A percentile compares a stretch with the other conserved stretches of the same genome.
These are phyloP conservation scores for Mohoua ochrocephala DNA, from an alignment of 2,113 vertebrate species.

Conservation along the genomic window DNA sequence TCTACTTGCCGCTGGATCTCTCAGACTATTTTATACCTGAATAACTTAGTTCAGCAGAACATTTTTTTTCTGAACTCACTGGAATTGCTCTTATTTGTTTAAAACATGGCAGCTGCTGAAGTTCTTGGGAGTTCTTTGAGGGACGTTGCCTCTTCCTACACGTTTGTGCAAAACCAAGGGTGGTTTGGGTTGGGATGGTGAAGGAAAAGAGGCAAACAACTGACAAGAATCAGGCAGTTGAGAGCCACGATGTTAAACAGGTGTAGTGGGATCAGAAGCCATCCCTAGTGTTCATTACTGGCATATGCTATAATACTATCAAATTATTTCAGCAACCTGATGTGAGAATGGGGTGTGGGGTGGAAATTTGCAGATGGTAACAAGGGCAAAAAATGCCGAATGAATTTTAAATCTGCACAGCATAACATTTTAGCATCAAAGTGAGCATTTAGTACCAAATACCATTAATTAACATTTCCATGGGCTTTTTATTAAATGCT, in stretches of 20 bases:
- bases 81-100: background rate
- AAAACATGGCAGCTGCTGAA: background rate
- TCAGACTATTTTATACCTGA: background rate
- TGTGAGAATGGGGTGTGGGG: constrained; percentile 57
- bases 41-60: background rate
- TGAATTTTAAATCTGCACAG: constrained; percentile 56
- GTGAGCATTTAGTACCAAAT: constrained; percentile 67
- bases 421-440: constrained; percentile 61
- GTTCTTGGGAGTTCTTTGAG: background rate
- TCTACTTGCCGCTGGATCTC: background rate
- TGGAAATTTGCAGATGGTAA: constrained; percentile 59
- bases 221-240: background rate
- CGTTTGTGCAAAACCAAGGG: background rate
- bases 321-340: constrained; percentile 57
- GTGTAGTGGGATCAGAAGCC: constrained; percentile 29
- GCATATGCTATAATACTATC: constrained; percentile 29
- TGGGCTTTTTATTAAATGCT: constrained; percentile 62
- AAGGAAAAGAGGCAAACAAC: background rate
- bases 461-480: constrained; percentile 67
- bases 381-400: constrained; percentile 53
- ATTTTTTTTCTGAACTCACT: background rate
- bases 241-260: background rate
- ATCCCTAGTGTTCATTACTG: background rate
- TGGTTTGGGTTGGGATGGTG: background rate
- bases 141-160: background rate